These are phyloP conservation scores for Scalopus aquaticus DNA, from an alignment of 2,113 vertebrate genomes.

Conservation along the genomic window DNA sequence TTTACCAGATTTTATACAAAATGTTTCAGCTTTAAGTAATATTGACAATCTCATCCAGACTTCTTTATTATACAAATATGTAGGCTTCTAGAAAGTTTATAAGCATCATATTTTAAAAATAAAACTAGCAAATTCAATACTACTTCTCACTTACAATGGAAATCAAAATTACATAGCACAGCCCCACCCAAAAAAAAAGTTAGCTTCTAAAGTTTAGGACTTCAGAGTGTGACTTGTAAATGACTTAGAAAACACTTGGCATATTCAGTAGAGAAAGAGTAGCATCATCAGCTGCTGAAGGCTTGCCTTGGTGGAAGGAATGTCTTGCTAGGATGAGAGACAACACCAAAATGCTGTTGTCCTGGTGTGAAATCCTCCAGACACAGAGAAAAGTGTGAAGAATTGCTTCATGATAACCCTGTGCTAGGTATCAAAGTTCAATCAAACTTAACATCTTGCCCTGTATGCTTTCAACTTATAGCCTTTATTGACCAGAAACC, in stretches of 20 bases:
- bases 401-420: neutral
- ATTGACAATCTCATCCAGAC: neutral
- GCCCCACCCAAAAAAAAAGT: neutral
- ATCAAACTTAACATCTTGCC: neutral
- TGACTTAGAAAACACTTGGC: neutral
- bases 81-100: neutral
- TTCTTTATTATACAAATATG: neutral
- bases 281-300: neutral
- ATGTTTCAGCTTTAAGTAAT: conserved; percentile 31
- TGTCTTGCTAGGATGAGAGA: too few relatives aligned
- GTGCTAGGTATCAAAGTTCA: neutral
- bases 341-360: too few relatives aligned
- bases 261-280: neutral
- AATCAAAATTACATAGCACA: neutral
- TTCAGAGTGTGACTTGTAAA: neutral
- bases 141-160: neutral
- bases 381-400: neutral
- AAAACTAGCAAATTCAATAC: neutral
- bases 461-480: neutral
- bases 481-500: neutral
- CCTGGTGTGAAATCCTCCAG: neutral
- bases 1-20: neutral
- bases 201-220: neutral
- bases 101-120: neutral
- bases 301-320: neutral